Base-by-base conservation (phyloP, 2,888 invertebrate genomes). In the Diarsia mendica region DNA sequence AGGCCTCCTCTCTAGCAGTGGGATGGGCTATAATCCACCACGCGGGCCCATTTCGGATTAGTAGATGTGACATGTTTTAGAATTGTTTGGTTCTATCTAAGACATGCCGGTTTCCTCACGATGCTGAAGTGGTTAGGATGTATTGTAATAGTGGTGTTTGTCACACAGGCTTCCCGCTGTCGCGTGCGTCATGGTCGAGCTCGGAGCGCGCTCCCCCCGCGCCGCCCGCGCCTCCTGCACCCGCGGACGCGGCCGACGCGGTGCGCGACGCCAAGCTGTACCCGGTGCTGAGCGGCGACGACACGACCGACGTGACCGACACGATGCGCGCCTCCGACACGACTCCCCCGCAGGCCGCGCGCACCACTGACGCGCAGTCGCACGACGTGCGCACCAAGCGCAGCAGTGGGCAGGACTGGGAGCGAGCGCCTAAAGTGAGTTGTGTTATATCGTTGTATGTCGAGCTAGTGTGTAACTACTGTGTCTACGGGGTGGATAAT, bases 321-420 rank as follows among this genome's bases (percentile, higher is more conserved):
- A 55, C 68, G 73, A 90, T 90, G 75, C 66, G 85, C 80, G 76
- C 70, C n/a, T 11, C 77, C 49, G 67, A 67, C n/a, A 46, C 70
- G n/a, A 58, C 68, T 9, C 67, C 23, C 9, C 23, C 53, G 13
- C 51, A 46, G 3, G 5, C 90, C 89, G 92, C 92, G 71, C 86
- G 90, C 3, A 91, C 83, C 91, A 90, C 89, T 72, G 89, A 90
- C 74, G 90, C 90, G 85, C 91, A 90, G 85, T 89, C 83, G 58
- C 85, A 67, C 18, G 82, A 88, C 2, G 91, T 88, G 39, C 88
- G 95, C 75, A 87, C 82, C 67, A 95, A 95, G 85, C 90, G 95
- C 23, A 95, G 94, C 70, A 93, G 93, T 53, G 93, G 87, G 5
- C 91, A 93, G 51, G 92, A 94, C 39, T 92, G 92, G 93, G 94